These are phyloP conservation scores for Bettongia penicillata DNA, from an alignment of 2,113 vertebrate species.

Conservation along the genomic window DNA sequence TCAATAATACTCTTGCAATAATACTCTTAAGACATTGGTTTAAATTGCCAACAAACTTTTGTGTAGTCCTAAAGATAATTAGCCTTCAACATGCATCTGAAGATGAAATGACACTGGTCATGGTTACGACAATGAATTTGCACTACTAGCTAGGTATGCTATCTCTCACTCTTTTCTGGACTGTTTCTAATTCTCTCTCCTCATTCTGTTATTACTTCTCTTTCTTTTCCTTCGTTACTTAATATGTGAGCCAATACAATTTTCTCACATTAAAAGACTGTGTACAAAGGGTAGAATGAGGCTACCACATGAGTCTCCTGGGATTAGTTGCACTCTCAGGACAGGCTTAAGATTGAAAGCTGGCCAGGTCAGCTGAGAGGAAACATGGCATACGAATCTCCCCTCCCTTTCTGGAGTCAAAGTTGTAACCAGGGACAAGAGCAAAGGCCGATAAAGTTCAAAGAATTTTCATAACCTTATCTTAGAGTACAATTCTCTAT, in stretches of 20 bases:
- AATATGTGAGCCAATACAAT: neutral
- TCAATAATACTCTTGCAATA: no score
- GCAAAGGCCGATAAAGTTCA: neutral
- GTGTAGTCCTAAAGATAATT: neutral
- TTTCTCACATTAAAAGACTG: conserved; percentile 10
- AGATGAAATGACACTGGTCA: neutral
- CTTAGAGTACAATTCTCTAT: neutral
- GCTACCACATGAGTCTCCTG: neutral
- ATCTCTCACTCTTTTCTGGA: neutral
- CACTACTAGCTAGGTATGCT: neutral
- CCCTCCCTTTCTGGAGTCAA: neutral
- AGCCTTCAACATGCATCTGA: neutral
- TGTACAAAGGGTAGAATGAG: neutral
- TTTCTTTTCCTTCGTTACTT: neutral
- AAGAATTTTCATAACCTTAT: neutral
- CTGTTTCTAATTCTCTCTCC: neutral
- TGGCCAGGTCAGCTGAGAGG: neutral
- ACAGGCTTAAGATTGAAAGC: neutral
- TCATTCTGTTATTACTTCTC: neutral
- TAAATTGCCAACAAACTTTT: neutral
- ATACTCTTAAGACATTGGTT: no score
- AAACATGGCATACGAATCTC: neutral
- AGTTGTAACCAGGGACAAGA: neutral
- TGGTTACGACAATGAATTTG: neutral
- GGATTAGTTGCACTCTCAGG: neutral